A percentile compares a stretch with the other conserved stretches of the same genome.
Conservation (phyloP, 2,888 invertebrate species). For the Argynnis bischoffii region DNA sequence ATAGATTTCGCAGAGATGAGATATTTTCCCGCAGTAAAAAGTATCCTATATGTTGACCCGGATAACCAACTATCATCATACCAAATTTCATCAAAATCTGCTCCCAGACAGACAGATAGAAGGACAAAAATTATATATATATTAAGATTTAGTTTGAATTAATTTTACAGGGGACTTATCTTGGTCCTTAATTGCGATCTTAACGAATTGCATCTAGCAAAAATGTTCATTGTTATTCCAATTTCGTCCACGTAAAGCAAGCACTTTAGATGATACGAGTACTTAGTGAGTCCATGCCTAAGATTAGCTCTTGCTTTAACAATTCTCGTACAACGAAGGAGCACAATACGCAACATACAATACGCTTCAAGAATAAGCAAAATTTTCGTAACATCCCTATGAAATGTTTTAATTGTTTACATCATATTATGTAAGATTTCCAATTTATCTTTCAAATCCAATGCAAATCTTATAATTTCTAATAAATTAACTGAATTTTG, state of each 20-base stretch:
- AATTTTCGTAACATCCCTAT: slow-evolving; percentile 9
- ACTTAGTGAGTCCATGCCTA: slow-evolving; percentile 17
- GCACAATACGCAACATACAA: slow-evolving; percentile 14
- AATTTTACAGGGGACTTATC: not conserved
- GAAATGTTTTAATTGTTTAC: not conserved
- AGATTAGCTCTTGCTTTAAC: slow-evolving; percentile 19
- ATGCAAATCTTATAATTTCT: too few species aligned
- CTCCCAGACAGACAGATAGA: too few species aligned
- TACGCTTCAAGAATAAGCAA: slow-evolving; percentile 6
- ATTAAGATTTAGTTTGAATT: not conserved
- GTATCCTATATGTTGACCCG: too few species aligned
- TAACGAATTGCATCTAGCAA: slow-evolving; percentile 20
- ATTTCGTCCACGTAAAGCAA: slow-evolving; percentile 17
- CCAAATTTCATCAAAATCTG: too few species aligned
- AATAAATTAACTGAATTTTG: too few species aligned
- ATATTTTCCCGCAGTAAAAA: too few species aligned
- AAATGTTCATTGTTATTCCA: slow-evolving; percentile 22
- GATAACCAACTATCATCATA: too few species aligned
- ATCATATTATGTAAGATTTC: not conserved
- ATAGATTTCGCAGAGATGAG: too few species aligned
- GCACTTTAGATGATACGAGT: slow-evolving; percentile 20
- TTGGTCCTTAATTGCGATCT: slow-evolving; percentile 13
- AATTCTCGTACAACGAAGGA: slow-evolving; percentile 9
- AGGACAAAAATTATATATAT: too few species aligned
- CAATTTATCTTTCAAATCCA: not conserved